Evolutionary conservation across 1,140 invertebrate species (phyloP).

Genomic region (Melitaea cinxia): DNA sequence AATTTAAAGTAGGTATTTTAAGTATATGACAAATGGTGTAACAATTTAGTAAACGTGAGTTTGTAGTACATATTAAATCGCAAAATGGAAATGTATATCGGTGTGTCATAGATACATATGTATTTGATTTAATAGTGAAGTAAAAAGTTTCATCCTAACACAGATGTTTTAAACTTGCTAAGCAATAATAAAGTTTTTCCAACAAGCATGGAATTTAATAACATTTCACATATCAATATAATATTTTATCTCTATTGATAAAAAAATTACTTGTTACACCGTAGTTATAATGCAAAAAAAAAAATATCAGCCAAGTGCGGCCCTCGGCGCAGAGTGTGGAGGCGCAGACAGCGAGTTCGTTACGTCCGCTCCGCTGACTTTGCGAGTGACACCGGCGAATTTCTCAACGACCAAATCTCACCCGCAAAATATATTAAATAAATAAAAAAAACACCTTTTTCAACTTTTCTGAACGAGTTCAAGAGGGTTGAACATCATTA

Average conservation of each 20-base stretch:
- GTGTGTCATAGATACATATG: too few species aligned
- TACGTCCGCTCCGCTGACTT: constrained; percentile 65
- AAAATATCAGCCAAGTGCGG: constrained; percentile 55
- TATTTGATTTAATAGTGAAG: too few species aligned
- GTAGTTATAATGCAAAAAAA: constrained; percentile 45
- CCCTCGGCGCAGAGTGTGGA: constrained; percentile 50
- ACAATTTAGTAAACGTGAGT: too few species aligned
- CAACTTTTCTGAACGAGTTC: constrained; percentile 63
- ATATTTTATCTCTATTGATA: not conserved
- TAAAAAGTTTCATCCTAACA: too few species aligned
- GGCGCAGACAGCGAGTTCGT: constrained; percentile 64
- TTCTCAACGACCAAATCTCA: constrained; percentile 66
- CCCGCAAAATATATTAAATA: constrained; percentile 70
- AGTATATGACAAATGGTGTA: too few species aligned
- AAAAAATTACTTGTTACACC: constrained; percentile 7
- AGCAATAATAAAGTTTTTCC: too few species aligned
- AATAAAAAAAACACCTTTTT: constrained; percentile 66
- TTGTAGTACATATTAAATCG: too few species aligned
- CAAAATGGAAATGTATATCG: too few species aligned
- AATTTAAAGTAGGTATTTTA: too few species aligned
- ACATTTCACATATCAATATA: not conserved
- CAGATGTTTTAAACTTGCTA: too few species aligned
- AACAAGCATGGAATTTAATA: not conserved
- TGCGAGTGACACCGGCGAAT: constrained; percentile 70
- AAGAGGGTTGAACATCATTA: constrained; percentile 55